These are phyloP conservation scores for Gymnoscelis rufifasciata DNA, from an alignment of 2,888 invertebrate species.

Conservation along the genomic window DNA sequence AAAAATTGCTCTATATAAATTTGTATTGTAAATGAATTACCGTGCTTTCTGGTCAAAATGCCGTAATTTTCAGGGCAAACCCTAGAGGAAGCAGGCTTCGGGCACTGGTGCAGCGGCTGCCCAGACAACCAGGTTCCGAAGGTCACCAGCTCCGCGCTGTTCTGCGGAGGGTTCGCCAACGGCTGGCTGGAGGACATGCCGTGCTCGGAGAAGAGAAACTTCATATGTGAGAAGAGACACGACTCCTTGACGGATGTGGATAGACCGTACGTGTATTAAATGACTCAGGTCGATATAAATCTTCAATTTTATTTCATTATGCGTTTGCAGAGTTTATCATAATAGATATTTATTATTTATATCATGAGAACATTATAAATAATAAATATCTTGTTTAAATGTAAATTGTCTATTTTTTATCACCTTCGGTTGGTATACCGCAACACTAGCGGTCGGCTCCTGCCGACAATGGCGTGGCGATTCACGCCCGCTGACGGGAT, in stretches of 20 bases:
- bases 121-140: background rate
- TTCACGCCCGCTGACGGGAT: too few relatives aligned
- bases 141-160: background rate
- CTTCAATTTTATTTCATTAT: too few relatives aligned
- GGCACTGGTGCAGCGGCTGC: constrained; percentile 2
- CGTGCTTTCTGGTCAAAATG: background rate
- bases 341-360: too few relatives aligned
- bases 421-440: too few relatives aligned
- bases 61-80: constrained; percentile 4
- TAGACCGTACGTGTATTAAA: background rate
- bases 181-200: background rate
- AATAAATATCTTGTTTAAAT: too few relatives aligned
- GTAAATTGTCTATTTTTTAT: too few relatives aligned
- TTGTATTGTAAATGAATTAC: background rate
- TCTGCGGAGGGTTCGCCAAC: constrained; percentile 2
- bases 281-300: too few relatives aligned
- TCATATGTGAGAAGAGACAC: constrained; percentile 6
- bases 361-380: too few relatives aligned
- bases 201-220: background rate
- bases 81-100: constrained; percentile 6
- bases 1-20: background rate
- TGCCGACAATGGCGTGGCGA: too few relatives aligned
- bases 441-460: too few relatives aligned
- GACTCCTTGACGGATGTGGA: background rate
- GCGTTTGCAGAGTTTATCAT: too few relatives aligned